Evolutionary conservation across 1,140 invertebrate genomes (phyloP), one percentile per base, ranked within the genome.

Genomic region (Archivesica marissinica): DNA sequence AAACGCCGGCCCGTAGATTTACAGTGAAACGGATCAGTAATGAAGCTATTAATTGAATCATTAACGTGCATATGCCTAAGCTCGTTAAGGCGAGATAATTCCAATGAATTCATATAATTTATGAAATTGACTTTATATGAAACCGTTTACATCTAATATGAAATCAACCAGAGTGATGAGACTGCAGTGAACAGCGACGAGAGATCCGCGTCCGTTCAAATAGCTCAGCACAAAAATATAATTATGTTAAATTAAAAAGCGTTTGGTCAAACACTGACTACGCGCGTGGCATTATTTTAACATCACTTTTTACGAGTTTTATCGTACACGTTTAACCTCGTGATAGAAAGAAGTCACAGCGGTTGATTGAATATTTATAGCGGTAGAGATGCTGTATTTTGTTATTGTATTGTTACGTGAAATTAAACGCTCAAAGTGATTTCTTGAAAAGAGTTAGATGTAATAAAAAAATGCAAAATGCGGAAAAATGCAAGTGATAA

Each of bases 91-190:
- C 28, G 50, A 41, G 35, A 15, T 3, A 44, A 11, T 25, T n/a
- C 9, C 50, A 72, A 72, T 72, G 13, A 72, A 20, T 72, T 72
- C 68, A 13, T 72, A 23, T 72, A 50, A 72, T 72, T 72, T 72
- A 72, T 72, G 39, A 47, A 72, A 72, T 30, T 47, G 41, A 50
- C 17, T 44, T 47, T 50, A 70, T 72, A 28, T 44, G 15, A 13
- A 50, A 44, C 50, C 15, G 1, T 72, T 47, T 44, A 23, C 39
- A 25, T 72, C 50, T 52, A 47, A 33, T 47, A 50, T 25, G 25
- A 33, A 70, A n/a, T 70, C 15, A 70, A 23, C n/a, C 38, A 11
- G 1, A 47, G 6, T 9, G 25, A 20, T 23, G 35, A 38, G 9
- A 23, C 39, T 70, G 3, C 20, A 28, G 6, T 44, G 20, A 70